Evolutionary conservation across 2,888 invertebrate genomes (phyloP).

Genomic region (Phaonia tiefii): DNA sequence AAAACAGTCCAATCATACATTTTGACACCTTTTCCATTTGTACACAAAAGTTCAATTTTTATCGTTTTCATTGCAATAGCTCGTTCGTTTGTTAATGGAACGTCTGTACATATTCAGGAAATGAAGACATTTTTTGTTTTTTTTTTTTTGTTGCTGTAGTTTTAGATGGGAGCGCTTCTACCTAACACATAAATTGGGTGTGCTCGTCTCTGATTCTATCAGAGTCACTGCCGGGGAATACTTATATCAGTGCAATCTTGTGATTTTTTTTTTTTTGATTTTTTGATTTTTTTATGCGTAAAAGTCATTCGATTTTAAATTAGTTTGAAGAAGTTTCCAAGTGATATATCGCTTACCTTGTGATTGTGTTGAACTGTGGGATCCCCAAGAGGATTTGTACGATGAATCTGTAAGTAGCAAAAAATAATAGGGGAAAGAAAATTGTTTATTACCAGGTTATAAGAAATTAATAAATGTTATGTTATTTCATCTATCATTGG

Average conservation of each 20-base stretch:
- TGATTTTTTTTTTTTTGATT: not conserved
- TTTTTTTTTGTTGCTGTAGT: too few relatives aligned
- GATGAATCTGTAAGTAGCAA: conserved; percentile 86
- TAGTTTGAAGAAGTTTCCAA: conserved; percentile 32
- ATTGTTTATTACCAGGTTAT: not conserved
- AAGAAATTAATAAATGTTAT: too few relatives aligned
- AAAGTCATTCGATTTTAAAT: conserved; percentile 22
- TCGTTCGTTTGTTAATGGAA: not conserved
- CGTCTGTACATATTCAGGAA: conserved; percentile 44
- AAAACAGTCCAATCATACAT: conserved; percentile 69
- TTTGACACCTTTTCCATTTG: conserved; percentile 67
- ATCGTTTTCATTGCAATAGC: conserved; percentile 42
- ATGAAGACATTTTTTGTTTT: conserved; percentile 57
- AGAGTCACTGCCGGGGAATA: not conserved
- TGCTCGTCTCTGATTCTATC: conserved; percentile 32
- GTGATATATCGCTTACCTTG: conserved; percentile 85
- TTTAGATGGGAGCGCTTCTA: conserved; percentile 48
- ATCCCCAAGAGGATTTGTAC: conserved; percentile 92
- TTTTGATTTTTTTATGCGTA: not conserved
- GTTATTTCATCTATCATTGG: too few relatives aligned
- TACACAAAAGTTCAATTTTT: conserved; percentile 14
- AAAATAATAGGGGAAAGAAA: not conserved
- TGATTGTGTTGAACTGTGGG: conserved; percentile 88
- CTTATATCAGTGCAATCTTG: not conserved
- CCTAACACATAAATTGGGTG: conserved; percentile 43